Percentiles rank a stretch among this genome's conserved stretches.
These are phyloP conservation scores for Piscicola geometra DNA, from an alignment of 2,888 invertebrate species.

Conservation along the genomic window DNA sequence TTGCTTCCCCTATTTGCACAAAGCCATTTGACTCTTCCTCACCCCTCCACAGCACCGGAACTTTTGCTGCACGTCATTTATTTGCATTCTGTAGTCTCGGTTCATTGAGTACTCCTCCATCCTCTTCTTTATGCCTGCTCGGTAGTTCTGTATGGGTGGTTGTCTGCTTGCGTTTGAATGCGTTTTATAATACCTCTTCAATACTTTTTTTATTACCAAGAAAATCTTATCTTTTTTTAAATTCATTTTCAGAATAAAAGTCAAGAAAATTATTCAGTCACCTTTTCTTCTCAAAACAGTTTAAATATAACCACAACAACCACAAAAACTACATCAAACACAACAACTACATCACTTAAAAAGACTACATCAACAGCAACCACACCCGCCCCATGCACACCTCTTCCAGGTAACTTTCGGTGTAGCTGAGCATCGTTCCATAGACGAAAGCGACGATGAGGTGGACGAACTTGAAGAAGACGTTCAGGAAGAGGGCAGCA, in stretches of 20 bases:
- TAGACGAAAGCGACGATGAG: neutral
- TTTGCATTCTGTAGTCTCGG: neutral
- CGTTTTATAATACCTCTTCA: too few relatives aligned
- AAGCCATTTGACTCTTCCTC: too few relatives aligned
- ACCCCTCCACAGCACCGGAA: conserved; percentile 27
- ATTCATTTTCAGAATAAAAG: too few relatives aligned
- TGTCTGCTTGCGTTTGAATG: too few relatives aligned
- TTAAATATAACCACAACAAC: too few relatives aligned
- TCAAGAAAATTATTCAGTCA: too few relatives aligned
- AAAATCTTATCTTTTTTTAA: too few relatives aligned
- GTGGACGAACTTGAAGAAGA: neutral
- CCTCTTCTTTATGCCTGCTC: neutral
- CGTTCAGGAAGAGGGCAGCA: neutral
- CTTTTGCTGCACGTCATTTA: neutral
- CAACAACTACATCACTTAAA: too few relatives aligned
- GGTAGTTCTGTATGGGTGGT: neutral
- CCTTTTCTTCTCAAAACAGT: too few relatives aligned
- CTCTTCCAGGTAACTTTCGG: neutral
- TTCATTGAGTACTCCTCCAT: conserved; percentile 7
- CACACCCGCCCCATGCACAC: neutral
- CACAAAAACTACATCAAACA: too few relatives aligned
- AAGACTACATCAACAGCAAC: neutral
- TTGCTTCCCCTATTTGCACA: too few relatives aligned
- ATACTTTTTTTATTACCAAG: too few relatives aligned
- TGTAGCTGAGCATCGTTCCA: neutral